Evolutionary conservation across 2,797 vertebrate species (phyloP).

Genomic region (Philypnodon macrostomus): DNA sequence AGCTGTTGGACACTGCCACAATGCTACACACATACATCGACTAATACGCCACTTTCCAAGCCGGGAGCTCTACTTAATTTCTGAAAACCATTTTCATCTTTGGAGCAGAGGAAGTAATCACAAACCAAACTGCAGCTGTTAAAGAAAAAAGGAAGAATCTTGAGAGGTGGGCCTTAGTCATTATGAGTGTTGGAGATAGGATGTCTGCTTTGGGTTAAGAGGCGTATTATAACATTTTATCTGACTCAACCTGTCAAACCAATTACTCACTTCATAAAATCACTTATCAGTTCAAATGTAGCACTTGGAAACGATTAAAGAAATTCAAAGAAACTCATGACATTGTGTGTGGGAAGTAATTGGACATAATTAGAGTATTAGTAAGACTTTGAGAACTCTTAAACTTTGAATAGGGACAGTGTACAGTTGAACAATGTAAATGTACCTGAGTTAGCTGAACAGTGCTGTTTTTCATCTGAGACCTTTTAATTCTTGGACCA

Average conservation of each 20-base stretch:
- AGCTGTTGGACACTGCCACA: constrained; percentile 27
- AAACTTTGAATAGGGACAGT: too few species aligned
- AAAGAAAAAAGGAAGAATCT: constrained; percentile 33
- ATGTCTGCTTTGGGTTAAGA: constrained; percentile 20
- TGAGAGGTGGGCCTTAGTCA: constrained; percentile 34
- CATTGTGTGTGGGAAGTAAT: constrained; percentile 8
- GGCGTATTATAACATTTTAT: constrained; percentile 26
- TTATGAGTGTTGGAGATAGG: constrained; percentile 36
- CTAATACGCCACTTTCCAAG: constrained; percentile 14
- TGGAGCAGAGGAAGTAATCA: constrained; percentile 59
- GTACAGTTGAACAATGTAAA: too few species aligned
- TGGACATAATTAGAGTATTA: constrained; percentile 19
- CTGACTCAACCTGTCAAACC: constrained; percentile 29
- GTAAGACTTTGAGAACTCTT: constrained; percentile 12
- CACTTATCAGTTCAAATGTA: constrained; percentile 28
- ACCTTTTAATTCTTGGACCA: constrained; percentile 5
- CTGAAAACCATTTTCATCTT: constrained; percentile 56
- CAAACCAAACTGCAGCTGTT: constrained; percentile 45
- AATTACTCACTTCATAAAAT: constrained; percentile 33
- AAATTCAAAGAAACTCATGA: constrained; percentile 30
- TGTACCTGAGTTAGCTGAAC: too few species aligned
- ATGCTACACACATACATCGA: not conserved
- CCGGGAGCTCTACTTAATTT: constrained; percentile 19
- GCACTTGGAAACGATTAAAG: constrained; percentile 26
- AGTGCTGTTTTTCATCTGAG: too few species aligned